Evolutionary conservation across 2,113 vertebrate genomes (phyloP).

Genomic region (Agelaius tricolor): DNA sequence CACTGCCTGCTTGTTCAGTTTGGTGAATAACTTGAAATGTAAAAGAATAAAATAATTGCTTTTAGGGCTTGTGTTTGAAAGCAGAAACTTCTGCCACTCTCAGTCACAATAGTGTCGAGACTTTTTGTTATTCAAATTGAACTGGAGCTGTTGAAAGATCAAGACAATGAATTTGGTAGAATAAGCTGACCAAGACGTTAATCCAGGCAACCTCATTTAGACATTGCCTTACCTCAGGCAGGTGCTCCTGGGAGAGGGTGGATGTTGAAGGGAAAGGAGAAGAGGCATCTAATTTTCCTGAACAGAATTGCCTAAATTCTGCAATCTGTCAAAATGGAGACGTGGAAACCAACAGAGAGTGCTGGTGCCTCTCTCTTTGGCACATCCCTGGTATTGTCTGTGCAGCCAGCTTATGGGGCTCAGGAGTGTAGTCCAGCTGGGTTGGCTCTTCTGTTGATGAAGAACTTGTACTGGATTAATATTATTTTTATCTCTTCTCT

Average conservation of each 20-base stretch:
- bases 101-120: neutral
- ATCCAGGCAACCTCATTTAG: neutral
- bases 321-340: neutral
- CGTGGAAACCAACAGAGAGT: neutral
- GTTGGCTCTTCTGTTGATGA: neutral
- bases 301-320: neutral
- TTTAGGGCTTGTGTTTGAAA: neutral
- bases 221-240: neutral
- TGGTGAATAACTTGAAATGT: neutral
- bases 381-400: neutral
- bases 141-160: neutral
- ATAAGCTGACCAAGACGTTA: neutral
- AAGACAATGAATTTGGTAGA: neutral
- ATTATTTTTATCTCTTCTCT: neutral
- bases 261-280: neutral
- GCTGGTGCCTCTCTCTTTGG: fast-evolving
- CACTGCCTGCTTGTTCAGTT: neutral
- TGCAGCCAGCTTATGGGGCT: neutral
- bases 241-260: neutral
- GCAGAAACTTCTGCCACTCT: neutral
- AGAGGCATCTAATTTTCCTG: neutral
- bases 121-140: neutral
- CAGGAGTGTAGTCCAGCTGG: neutral
- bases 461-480: neutral
- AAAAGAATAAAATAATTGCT: neutral